A percentile compares a stretch with the other conserved stretches of the same genome.
These are phyloP conservation scores for Encarsia formosa DNA, from an alignment of 2,888 invertebrate species.

Conservation along the genomic window DNA sequence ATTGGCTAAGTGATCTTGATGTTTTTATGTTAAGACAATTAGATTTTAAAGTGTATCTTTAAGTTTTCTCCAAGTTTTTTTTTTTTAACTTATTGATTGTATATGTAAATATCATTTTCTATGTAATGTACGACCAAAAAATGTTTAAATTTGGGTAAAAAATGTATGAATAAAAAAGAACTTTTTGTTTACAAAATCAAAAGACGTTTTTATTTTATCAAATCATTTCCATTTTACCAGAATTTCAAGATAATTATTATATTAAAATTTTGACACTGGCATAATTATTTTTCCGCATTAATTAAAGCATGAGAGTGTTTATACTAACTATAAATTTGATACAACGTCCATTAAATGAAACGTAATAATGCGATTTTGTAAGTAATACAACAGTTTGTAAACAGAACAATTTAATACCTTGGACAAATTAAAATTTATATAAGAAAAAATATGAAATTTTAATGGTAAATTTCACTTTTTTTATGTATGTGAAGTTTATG, in stretches of 20 bases:
- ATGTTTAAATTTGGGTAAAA: slow-evolving; percentile 5
- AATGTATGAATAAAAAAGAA: slow-evolving; percentile 7
- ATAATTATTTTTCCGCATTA: slow-evolving; percentile 13
- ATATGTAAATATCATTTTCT: slow-evolving; percentile 20
- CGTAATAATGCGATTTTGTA: too few species aligned
- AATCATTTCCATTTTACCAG: slow-evolving; percentile 18
- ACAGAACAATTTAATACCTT: too few species aligned
- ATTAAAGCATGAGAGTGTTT: too few species aligned
- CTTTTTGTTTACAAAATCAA: slow-evolving; percentile 16
- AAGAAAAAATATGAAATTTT: too few species aligned
- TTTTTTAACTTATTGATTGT: slow-evolving; percentile 27
- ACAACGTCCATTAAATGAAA: too few species aligned
- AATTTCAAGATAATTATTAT: slow-evolving; percentile 16
- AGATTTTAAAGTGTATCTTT: slow-evolving; percentile 16
- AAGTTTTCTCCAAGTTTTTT: slow-evolving; percentile 25
- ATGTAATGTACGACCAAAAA: slow-evolving; percentile 23
- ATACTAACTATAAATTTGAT: too few species aligned
- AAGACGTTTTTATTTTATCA: slow-evolving; percentile 21
- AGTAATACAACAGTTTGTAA: too few species aligned
- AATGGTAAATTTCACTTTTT: too few species aligned
- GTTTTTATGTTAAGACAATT: slow-evolving; percentile 41
- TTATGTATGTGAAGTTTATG: too few species aligned
- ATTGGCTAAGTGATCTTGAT: slow-evolving; percentile 50
- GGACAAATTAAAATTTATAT: too few species aligned
- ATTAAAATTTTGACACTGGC: slow-evolving; percentile 17